phyloP scores from a whole-genome alignment of 1,140 invertebrate genomes.

The Triops longicaudatus region DNA sequence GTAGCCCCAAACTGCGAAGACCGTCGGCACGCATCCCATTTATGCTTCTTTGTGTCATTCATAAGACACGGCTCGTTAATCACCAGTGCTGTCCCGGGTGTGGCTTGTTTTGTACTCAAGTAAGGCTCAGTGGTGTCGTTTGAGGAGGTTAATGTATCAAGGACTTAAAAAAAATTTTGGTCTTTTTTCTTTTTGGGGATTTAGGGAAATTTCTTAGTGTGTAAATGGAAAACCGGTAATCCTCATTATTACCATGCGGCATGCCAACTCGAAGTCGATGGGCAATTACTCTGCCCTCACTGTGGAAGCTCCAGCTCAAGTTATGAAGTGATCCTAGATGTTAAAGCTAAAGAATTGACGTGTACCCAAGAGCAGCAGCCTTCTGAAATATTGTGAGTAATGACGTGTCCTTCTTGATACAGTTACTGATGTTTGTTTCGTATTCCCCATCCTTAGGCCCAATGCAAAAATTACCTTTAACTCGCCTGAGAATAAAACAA shows the following conservation, averaged over 20 bases:
- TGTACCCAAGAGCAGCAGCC: slow-evolving; percentile 48
- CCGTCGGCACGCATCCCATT: slow-evolving; percentile 72
- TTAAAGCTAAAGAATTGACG: slow-evolving; percentile 44
- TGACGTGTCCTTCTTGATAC: slow-evolving; percentile 26
- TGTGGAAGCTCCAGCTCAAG: slow-evolving; percentile 55
- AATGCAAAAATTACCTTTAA: slow-evolving; percentile 38
- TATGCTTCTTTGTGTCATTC: slow-evolving; percentile 71
- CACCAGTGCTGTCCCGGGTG: slow-evolving; percentile 88
- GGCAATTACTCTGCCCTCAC: slow-evolving; percentile 58
- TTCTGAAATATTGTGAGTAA: slow-evolving; percentile 39
- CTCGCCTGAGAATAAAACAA: slow-evolving; percentile 25
- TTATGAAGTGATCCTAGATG: slow-evolving; percentile 49
- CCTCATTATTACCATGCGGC: slow-evolving; percentile 63
- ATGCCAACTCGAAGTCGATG: slow-evolving; percentile 54
- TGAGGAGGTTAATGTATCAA: not conserved
- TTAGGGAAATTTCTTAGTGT: slow-evolving; percentile 62
- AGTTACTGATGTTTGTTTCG: slow-evolving; percentile 23
- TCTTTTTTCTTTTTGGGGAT: not conserved
- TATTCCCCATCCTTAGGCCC: slow-evolving; percentile 28
- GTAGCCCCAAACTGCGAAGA: slow-evolving; percentile 50
- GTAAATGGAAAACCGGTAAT: slow-evolving; percentile 41
- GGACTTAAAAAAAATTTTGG: slow-evolving; percentile 24
- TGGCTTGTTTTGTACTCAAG: slow-evolving; percentile 85
- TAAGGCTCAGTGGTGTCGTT: slow-evolving; percentile 36
- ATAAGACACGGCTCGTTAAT: slow-evolving; percentile 60